These are phyloP conservation scores for Petrolisthes cinctipes DNA, from an alignment of 2,888 invertebrate species.

Conservation along the genomic window DNA sequence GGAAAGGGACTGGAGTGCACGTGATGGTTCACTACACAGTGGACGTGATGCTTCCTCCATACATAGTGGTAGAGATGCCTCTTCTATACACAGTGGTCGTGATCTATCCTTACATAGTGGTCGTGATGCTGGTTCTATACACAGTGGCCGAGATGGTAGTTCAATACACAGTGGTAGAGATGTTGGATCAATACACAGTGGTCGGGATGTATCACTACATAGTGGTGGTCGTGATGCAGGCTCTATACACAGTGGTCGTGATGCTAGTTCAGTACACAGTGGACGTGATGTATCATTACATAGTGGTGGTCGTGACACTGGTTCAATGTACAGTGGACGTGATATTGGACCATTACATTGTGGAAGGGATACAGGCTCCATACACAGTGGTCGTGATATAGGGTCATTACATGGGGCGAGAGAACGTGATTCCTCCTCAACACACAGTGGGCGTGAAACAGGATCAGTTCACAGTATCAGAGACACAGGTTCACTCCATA, in stretches of 20 bases:
- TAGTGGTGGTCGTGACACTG: conserved; percentile 27
- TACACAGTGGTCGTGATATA: conserved; percentile 30
- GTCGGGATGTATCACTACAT: conserved; percentile 19
- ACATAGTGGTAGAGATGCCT: conserved; percentile 51
- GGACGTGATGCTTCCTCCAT: conserved; percentile 48
- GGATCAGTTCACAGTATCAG: conserved; percentile 32
- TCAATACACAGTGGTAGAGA: conserved; percentile 41
- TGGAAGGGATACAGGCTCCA: conserved; percentile 24
- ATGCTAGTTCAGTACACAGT: conserved; percentile 48
- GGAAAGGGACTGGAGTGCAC: conserved; percentile 50
- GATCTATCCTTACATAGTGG: conserved; percentile 52
- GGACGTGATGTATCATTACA: conserved; percentile 40
- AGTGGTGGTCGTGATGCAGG: conserved; percentile 15
- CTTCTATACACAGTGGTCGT: conserved; percentile 47
- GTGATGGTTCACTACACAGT: conserved; percentile 46
- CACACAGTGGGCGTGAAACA: conserved; percentile 34
- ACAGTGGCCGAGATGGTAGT: conserved; percentile 19
- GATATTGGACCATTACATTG: conserved; percentile 33
- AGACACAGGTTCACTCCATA: conserved; percentile 36
- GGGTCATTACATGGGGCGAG: conserved; percentile 45
- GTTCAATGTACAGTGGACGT: conserved; percentile 45
- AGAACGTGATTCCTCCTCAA: conserved; percentile 20
- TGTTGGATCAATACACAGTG: conserved; percentile 28
- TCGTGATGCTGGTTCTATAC: conserved; percentile 34
- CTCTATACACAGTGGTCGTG: conserved; percentile 23